Evolutionary conservation across 1,140 invertebrate species (phyloP), one percentile per base, ranked within the genome.

Genomic region (Andricus grossulariae): DNA sequence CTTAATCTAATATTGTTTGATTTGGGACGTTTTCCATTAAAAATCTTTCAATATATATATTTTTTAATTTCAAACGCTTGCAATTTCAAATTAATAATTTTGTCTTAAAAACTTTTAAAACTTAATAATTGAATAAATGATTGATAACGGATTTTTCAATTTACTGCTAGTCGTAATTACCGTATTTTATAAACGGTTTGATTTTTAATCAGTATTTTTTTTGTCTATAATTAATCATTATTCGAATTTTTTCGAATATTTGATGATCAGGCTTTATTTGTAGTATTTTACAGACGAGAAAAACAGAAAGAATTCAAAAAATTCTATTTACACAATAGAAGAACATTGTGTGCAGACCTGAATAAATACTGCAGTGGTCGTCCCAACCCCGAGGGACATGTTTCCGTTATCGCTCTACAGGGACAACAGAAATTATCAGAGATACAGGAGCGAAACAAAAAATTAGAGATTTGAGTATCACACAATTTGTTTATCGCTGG

Each of bases 301-400:
- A 55, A 19, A 55, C 21, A 19, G 18, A 19, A 32, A 55, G 21
- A 55, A 19, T 55, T 55, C 54, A 21, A 55, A 55, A 19, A 19
- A 55, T 55, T 55, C n/a, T 55, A 55, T 55, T 55, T 55, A 21
- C 54, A 55, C 19, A 55, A 55, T 55, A 55, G 54, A n/a, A 55
- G 7, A 55, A 55, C 8, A 55, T 21, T 55, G 54, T 21, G 54
- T 12, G 54, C 12, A 21, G 16, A 12, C 12, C 54, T 55, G 18
- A 55, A 55, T 55, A 55, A 55, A 55, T 55, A 55, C 54, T 21
- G 54, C 18, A 16, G 54, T 1, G 54, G n/a, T 55, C 54, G 11
- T 55, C 54, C 39, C 7, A 55, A 21, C 2, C 54, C 54, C 54
- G 21, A 12, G 54, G 54, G 54, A 55, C 7, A 19, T 21, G 54